Conservation (phyloP, 1,140 invertebrate genomes). For the Ooceraea biroi region DNA sequence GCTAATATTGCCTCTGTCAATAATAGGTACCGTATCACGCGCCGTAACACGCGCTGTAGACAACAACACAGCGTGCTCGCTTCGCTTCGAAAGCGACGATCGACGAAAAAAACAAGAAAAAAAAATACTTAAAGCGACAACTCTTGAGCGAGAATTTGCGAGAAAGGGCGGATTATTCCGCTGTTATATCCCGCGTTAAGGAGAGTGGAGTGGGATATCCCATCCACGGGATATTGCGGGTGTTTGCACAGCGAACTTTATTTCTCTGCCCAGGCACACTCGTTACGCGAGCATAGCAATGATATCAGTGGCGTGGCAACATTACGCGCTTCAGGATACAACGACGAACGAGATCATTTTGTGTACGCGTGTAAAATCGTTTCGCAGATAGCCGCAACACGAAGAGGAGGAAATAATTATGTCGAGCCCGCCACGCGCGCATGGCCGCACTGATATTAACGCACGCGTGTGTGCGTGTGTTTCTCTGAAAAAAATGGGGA, state of each 20-base stretch:
- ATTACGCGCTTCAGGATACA: slow-evolving; percentile 41
- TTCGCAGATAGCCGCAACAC: slow-evolving; percentile 37
- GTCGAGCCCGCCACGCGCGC: not conserved
- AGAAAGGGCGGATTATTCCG: not conserved
- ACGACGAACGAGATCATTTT: slow-evolving; percentile 42
- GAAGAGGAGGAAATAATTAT: slow-evolving; percentile 60
- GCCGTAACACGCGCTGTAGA: too few relatives aligned
- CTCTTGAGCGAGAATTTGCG: too few relatives aligned
- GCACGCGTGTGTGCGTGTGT: slow-evolving; percentile 25
- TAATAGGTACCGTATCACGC: too few relatives aligned
- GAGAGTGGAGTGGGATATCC: not conserved
- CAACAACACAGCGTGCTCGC: too few relatives aligned
- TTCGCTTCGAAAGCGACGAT: too few relatives aligned
- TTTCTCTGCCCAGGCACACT: not conserved
- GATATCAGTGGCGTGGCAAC: slow-evolving; percentile 34
- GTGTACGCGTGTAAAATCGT: slow-evolving; percentile 38
- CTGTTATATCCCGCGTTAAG: not conserved
- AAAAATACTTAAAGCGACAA: too few relatives aligned
- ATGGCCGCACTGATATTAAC: slow-evolving; percentile 32
- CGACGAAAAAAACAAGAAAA: too few relatives aligned
- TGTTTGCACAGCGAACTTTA: not conserved
- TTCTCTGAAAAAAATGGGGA: not conserved
- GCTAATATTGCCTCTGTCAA: too few relatives aligned
- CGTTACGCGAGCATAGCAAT: slow-evolving; percentile 5
- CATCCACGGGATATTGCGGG: not conserved